phyloP scores from a whole-genome alignment of 2,888 invertebrate genomes.

The Sminthurinus aureus region DNA sequence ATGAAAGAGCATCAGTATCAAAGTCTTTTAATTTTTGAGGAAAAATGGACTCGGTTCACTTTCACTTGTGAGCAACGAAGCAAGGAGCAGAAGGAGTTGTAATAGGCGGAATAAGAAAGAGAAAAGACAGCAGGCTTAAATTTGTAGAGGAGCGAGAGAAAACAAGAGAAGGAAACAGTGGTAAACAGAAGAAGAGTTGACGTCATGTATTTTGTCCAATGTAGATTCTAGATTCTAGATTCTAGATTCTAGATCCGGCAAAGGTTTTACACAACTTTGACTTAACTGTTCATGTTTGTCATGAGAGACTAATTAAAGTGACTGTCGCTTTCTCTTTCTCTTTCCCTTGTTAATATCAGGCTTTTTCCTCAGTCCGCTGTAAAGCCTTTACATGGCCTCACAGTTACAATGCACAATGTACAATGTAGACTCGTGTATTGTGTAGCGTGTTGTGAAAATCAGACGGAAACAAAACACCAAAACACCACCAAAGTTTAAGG shows the following conservation, averaged over 20 bases:
- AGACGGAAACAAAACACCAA: not conserved
- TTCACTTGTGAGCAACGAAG: too few species aligned
- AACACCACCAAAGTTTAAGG: not conserved
- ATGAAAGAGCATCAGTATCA: too few species aligned
- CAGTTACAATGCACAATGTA: not conserved
- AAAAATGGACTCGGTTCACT: too few species aligned
- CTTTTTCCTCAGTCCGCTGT: not conserved
- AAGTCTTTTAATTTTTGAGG: too few species aligned
- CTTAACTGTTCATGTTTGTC: not conserved
- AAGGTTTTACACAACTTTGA: not conserved
- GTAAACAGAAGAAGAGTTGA: too few species aligned
- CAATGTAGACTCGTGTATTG: not conserved
- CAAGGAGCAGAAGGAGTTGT: too few species aligned
- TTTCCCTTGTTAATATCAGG: not conserved
- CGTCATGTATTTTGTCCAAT: not conserved
- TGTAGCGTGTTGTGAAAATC: not conserved
- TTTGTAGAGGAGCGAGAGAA: too few species aligned
- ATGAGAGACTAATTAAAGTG: not conserved
- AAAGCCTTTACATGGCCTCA: not conserved
- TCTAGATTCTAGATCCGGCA: too few species aligned
- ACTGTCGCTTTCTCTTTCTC: not conserved
- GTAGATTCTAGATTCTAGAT: not conserved
- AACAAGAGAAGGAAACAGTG: too few species aligned
- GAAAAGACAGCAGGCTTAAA: too few species aligned
- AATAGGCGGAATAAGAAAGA: too few species aligned